phyloP scores from a whole-genome alignment of 2,888 invertebrate genomes.

The Apamea sordens region DNA sequence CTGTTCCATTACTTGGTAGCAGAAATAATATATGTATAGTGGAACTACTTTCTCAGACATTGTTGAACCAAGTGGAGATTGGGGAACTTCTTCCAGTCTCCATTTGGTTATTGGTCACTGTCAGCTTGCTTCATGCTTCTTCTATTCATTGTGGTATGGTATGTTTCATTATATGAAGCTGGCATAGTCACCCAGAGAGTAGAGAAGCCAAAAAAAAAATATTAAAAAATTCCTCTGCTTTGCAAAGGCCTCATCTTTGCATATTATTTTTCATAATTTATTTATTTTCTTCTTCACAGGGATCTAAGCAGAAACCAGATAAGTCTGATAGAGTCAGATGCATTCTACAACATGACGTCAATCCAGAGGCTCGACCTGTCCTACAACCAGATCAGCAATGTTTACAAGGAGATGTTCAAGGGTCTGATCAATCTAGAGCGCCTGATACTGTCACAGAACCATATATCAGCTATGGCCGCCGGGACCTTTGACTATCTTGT shows the following conservation, averaged over 20 bases:
- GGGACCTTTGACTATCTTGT: constrained; percentile 93
- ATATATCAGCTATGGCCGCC: constrained; percentile 92
- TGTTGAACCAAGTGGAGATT: no score
- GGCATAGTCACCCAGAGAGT: not conserved
- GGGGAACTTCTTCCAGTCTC: not conserved
- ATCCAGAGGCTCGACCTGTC: constrained; percentile 93
- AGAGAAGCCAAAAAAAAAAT: not conserved
- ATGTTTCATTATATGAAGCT: not conserved
- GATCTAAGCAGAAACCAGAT: constrained; percentile 95
- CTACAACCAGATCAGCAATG: constrained; percentile 92
- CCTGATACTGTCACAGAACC: constrained; percentile 93
- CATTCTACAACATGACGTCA: constrained; percentile 93
- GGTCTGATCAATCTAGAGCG: constrained; percentile 92
- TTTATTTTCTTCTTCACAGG: constrained; percentile 81
- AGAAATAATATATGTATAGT: no score
- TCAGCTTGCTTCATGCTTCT: not conserved
- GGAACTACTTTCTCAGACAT: no score
- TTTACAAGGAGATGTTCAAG: constrained; percentile 93
- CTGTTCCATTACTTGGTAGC: no score
- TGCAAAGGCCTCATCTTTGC: not conserved
- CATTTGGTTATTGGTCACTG: not conserved
- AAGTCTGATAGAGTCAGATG: constrained; percentile 92
- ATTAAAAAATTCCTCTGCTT: not conserved
- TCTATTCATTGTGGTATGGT: not conserved
- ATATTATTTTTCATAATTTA: not conserved